Base-by-base conservation (phyloP, 1,140 invertebrate genomes). In the Spodoptera litura region DNA sequence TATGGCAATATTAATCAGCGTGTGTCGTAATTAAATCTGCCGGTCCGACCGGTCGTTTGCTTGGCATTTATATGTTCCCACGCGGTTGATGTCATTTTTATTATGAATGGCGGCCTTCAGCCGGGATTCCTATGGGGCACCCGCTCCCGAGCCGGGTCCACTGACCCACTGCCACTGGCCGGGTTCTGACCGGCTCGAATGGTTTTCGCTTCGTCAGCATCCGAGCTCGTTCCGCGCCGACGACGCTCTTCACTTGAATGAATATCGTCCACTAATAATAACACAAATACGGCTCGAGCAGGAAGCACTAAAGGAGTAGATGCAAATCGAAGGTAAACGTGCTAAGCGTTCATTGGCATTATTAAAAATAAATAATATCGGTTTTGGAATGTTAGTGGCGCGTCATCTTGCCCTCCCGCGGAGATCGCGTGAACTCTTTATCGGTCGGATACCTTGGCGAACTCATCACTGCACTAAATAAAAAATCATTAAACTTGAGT, bases 11-110 rank as follows among this genome's bases (percentile, higher is more conserved):
- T 89, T 88, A 89, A 90, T 91, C 86, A 86, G 81, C 74, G 78
- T 31, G 72, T 81, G 81, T 71, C 71, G 83, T 88, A 91, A 92
- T 92, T 90, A 93, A 91, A 89, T 91, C 79, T 84, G 85, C 86
- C 85, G 84, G 87, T 88, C 82, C 52, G 84, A 88, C 89, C 87
- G 87, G 89, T 90, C 89, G 83, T 79, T 83, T 83, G 88, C 83
- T 89, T 88, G 87, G 87, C 88, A 89, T 91, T 93, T 89, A 86
- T 82, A 66, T 78, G 90, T 93, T 94, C 91, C 89, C 92, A 94
- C 91, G 92, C 90, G 85, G 88, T 89, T 93, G 89, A 93, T 91
- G 92, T 92, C 89, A 89, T 90, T 91, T 94, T 90, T 89, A 90
- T 93, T 90, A 89, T 91, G 84, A 88, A 88, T 87, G 85, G 84